Base-by-base conservation (phyloP, 2,888 invertebrate genomes). In the Aleiodes alternator region DNA sequence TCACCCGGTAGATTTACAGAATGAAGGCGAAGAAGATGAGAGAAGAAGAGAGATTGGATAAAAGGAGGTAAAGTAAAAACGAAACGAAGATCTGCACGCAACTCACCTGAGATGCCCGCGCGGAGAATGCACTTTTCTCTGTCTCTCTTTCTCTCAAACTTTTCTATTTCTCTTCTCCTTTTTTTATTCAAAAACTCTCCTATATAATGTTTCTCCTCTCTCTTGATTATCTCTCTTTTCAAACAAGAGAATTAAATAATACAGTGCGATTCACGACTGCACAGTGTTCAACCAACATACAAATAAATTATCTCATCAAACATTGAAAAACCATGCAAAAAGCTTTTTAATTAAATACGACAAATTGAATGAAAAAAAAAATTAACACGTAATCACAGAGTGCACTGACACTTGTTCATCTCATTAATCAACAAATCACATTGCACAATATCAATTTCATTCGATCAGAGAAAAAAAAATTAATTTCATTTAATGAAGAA, bases 101-200 rank as follows among this genome's bases (percentile, higher is more conserved):
- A 80, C 82, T 80, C 77, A 79, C 78, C 77, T 76, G 73, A 80
- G 31, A 79, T 78, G 76, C 79, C 74, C 69, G 76, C 59, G 48
- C 74, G 68, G 77, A 76, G 80, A 79, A 78, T 79, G 80, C 78
- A 78, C 78, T 78, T 79, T 78, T 80, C 75, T 72, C 48, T 48
- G 16, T 64, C 48, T 64, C 64, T 64, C 23, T 64, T 14, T 48
- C 23, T 64, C 43, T 64, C 48, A 23, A 23, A 23, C 23, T 23
- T 31, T 31, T 59, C 43, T 43, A 14, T 43, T 61, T 73, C 38
- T 38, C 6, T 38, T 38, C 8, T 8, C 38, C 38, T 38, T 38
- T 38, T 38, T 38, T 43, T n/a, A n/a, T 8, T 66, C 68, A 70
- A 74, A 55, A 74, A 55, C 70, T 73, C 76, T 43, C 43, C 43